Evolutionary conservation across 1,140 invertebrate species (phyloP), one percentile per base, ranked within the genome.

Genomic region (Cydia fagiglandana): DNA sequence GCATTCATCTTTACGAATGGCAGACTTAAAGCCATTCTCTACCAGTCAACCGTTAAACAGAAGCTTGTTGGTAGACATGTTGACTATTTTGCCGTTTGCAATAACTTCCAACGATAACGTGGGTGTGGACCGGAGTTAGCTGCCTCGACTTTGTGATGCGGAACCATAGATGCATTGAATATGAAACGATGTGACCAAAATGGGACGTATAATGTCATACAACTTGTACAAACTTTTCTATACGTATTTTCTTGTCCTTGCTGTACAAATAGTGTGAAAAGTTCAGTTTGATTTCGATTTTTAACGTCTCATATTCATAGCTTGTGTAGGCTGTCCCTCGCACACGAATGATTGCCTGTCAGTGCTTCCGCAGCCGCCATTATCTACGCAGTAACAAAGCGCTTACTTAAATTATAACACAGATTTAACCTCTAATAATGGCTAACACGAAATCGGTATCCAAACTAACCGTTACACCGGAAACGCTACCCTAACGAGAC

Each of bases 351-450:
- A 24, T 24, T 12, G 20, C 20, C 56, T 17, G 56, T 2, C 24
- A 61, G 56, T 61, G 56, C 15, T 53, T n/a, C 50, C 50, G 10
- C 56, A 61, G 20, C 20, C 56, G 56, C 56, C 56, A 61, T 56
- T 61, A 24, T 24, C 76, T 47, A 73, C 73, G 64, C 73, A 79
- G 24, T 79, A 73, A 66, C 34, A 47, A 75, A 56, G 75, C 79
- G 75, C 79, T 76, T 66, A 75, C 75, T 84, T 83, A 83, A 82
- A 84, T 80, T 83, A 85, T 87, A 86, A 88, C 84, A 84, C 85
- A 85, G 81, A 83, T 82, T 79, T 82, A 83, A 83, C 82, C 78
- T 85, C 84, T 87, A 88, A 77, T 77, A 86, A 86, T 87, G 86
- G 85, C 86, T 85, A 85, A 86, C 79, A 78, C 79, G 77, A 81